Evolutionary conservation across 2,797 vertebrate genomes (phyloP), one percentile per base, ranked within the genome.

Genomic region (Okamejei kenojei): DNA sequence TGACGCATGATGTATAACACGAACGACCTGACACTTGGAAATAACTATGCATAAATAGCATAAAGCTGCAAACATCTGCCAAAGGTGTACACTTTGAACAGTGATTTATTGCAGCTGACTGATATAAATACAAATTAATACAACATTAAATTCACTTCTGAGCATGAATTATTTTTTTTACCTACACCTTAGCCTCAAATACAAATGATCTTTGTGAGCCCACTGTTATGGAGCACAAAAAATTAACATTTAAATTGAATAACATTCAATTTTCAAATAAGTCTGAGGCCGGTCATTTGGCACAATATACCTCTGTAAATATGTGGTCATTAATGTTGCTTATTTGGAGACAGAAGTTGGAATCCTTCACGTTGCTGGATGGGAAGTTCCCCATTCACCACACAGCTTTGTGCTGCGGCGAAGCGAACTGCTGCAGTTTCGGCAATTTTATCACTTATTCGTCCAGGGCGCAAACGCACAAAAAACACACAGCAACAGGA

Each of bases 171-270:
- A 1, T 68, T 73, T 91, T 68, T 29, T 71, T 54, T 29, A 15
- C 26, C 73, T 76, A n/a, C 5, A 76, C 38, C 5, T 19, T 74
- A 74, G 10, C 71, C 21, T 13, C 26, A 92, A 74, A 74, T 58
- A 35, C 71, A 92, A 76, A 76, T 92, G 35, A 74, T 23, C 9
- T 74, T 92, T 92, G 10, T 76, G 90, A 76, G 54, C 38, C 71
- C 71, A 10, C 15, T 29, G 35, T 92, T 73, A 58, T 26, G 7
- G 26, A 92, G 58, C 68, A 76, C 13, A 92, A 17, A 45, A 92
- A 92, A 92, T 91, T 91, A 91, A 91, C 88, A 91, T 91, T 91
- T 91, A 92, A 92, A 92, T 92, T 76, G 90, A 92, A 92, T 74
- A 92, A 92, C 32, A 38, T 74, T 92, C 90, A 76, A 92, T 54